Evolutionary conservation across 1,140 invertebrate genomes (phyloP).

Genomic region (Coptotermes formosanus): DNA sequence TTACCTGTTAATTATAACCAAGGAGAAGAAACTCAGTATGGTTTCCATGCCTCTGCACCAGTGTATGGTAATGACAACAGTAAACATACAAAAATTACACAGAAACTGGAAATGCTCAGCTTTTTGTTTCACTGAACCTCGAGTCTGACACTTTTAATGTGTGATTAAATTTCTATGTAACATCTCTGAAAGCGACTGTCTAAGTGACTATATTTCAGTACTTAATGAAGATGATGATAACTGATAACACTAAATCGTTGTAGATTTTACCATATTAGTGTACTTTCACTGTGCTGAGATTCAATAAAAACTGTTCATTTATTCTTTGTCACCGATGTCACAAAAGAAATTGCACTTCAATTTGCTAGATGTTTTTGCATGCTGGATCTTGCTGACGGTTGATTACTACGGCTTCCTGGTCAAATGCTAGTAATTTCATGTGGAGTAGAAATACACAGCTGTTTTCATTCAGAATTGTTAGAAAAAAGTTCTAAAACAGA

Average conservation of each 20-base stretch:
- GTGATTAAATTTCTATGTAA: slow-evolving; percentile 10
- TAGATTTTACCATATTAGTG: neutral
- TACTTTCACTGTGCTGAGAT: neutral
- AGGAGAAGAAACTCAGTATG: slow-evolving; percentile 18
- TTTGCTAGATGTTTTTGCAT: neutral
- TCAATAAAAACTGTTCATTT: neutral
- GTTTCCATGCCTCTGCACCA: neutral
- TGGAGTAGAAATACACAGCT: neutral
- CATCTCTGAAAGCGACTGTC: slow-evolving; percentile 4
- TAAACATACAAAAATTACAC: slow-evolving; percentile 9
- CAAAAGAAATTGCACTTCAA: neutral
- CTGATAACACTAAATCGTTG: neutral
- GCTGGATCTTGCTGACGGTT: neutral
- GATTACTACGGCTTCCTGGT: neutral
- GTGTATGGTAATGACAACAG: neutral
- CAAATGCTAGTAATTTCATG: neutral
- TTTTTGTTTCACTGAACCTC: slow-evolving; percentile 2
- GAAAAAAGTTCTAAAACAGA: neutral
- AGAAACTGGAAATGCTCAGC: neutral
- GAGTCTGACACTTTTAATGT: neutral
- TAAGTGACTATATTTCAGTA: neutral
- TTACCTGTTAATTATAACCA: neutral
- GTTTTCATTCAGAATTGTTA: neutral
- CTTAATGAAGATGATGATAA: neutral
- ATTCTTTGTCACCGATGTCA: neutral